A percentile compares a stretch with the other conserved stretches of the same genome.
phyloP scores from a whole-genome alignment of 2,888 invertebrate species.

The Microctonus aethiopoides region DNA sequence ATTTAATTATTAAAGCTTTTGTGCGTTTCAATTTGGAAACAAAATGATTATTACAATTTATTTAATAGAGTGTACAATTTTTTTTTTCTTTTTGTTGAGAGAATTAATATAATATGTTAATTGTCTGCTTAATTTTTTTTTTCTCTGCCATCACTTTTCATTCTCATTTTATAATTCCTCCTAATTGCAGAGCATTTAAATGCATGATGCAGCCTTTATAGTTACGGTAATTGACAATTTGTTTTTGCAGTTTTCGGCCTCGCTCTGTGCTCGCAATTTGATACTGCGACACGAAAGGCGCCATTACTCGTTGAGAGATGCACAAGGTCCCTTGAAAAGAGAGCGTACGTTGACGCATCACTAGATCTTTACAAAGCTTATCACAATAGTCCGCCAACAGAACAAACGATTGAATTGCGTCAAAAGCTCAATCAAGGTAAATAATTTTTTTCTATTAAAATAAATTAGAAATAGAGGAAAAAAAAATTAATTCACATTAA shows the following conservation, averaged over 20 bases:
- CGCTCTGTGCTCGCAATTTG: conserved; percentile 74
- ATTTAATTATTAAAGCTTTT: background rate
- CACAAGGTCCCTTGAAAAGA: conserved; percentile 73
- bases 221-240: conserved; percentile 6
- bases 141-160: conserved; percentile 13
- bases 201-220: conserved; percentile 1
- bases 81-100: background rate
- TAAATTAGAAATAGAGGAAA: background rate
- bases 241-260: conserved; percentile 71
- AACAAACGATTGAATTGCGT: conserved; percentile 72
- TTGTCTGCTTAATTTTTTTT: conserved; percentile 12
- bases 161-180: background rate
- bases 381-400: conserved; percentile 72
- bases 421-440: conserved; percentile 69
- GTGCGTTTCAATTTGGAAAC: background rate
- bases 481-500: background rate
- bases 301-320: conserved; percentile 73
- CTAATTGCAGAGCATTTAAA: background rate
- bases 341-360: conserved; percentile 68
- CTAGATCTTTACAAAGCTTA: conserved; percentile 77
- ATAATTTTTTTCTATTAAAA: background rate
- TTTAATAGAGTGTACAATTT: background rate
- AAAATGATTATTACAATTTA: background rate
- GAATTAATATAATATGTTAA: background rate
- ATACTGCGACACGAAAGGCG: conserved; percentile 70